phyloP scores from a whole-genome alignment of 2,888 invertebrate genomes.

The Watsonalla binaria region DNA sequence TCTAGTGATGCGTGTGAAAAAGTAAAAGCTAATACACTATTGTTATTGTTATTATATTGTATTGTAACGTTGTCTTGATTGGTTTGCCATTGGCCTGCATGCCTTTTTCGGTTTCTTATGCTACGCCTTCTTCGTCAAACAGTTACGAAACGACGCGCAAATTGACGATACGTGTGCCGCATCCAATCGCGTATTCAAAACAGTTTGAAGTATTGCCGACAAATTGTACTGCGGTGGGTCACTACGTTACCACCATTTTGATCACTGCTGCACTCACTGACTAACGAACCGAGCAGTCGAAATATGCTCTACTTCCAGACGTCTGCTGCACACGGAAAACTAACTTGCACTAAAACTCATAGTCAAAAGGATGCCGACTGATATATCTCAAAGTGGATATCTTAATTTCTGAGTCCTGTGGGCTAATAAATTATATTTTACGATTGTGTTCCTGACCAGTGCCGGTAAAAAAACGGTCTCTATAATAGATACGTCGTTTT shows the following conservation, averaged over 20 bases:
- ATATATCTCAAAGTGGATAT: slow-evolving; percentile 58
- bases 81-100: background rate
- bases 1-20: slow-evolving; percentile 68
- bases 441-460: slow-evolving; percentile 58
- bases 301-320: slow-evolving; percentile 16
- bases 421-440: slow-evolving; percentile 76
- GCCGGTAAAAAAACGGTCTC: slow-evolving; percentile 55
- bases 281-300: background rate
- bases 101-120: background rate
- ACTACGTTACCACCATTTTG: slow-evolving; percentile 43
- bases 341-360: slow-evolving; percentile 49
- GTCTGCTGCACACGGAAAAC: slow-evolving; percentile 53
- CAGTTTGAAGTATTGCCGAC: slow-evolving; percentile 49
- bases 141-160: slow-evolving; percentile 38
- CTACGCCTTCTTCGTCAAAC: slow-evolving; percentile 10
- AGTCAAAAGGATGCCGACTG: slow-evolving; percentile 63
- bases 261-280: slow-evolving; percentile 13
- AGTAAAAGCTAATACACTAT: slow-evolving; percentile 50
- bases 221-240: slow-evolving; percentile 64
- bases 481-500: slow-evolving; percentile 74
- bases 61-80: background rate
- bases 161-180: slow-evolving; percentile 64
- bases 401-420: slow-evolving; percentile 66
- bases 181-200: slow-evolving; percentile 43
- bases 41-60: background rate